Evolutionary conservation across 1,140 invertebrate species (phyloP), one percentile per base, ranked within the genome.

Genomic region (Drosophila murphyi): DNA sequence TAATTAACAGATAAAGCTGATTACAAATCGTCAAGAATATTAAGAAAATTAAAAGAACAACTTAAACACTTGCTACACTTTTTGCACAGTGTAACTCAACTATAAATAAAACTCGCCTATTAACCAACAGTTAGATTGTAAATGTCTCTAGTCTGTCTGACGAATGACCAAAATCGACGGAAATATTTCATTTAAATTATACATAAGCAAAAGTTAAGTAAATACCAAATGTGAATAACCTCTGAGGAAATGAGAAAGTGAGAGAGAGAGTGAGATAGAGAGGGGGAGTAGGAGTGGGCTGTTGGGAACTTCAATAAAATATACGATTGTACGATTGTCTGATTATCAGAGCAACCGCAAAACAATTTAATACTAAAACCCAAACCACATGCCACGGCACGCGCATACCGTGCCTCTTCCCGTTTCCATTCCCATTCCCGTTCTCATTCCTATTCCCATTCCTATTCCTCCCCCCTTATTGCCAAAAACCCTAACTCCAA

Each of bases 331-430:
- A 80, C 80, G 80, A 88, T 83, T 88, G 85, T 83, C 83, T 82
- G 83, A 88, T 89, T 88, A 88, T 89, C 77, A 75, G 85, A 52
- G 51, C 83, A 70, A 89, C 85, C 85, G 80, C 85, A 89, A 89
- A 85, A 90, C 86, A 85, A 89, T 89, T 89, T 89, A 89, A 90
- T 90, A 81, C 78, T 89, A 89, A 89, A 90, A 85, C 85, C 85
- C 85, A 81, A 89, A 74, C 72, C 85, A 85, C 85, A 89, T 89
- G 85, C 75, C 72, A 29, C 48, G 85, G 85, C 85, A 89, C 85
- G 85, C 85, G 85, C 83, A 41, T 50, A 47, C 83, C 57, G 56
- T 68, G 20, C 20, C 34, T 5, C 3, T 34, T 34, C 34, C 4
- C 10, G 20, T 20, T 43, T 4, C 10, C 10, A 4, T 43, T n/a